Percentiles rank a stretch among this genome's conserved stretches.
These are phyloP conservation scores for Colinus virginianus DNA, from an alignment of 2,113 vertebrate species.

Conservation along the genomic window DNA sequence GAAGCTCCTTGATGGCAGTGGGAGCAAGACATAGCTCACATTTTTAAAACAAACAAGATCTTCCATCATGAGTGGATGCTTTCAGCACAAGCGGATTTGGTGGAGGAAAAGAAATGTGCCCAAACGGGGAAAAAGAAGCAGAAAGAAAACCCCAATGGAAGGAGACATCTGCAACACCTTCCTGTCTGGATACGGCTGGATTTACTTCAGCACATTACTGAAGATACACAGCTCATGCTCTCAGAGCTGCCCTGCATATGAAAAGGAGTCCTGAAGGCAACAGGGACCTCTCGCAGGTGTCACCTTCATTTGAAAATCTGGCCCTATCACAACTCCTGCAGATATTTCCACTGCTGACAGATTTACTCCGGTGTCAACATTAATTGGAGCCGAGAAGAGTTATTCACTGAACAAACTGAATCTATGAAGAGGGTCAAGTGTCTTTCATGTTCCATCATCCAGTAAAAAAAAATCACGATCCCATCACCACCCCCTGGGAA, in stretches of 20 bases:
- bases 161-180: not conserved
- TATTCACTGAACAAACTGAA: constrained; percentile 28
- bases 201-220: not conserved
- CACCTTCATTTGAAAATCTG: not conserved
- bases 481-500: constrained; percentile 18
- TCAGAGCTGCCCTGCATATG: not conserved
- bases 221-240: not conserved
- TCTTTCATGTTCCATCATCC: constrained; percentile 27
- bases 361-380: constrained; percentile 26
- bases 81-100: not conserved
- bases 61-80: not conserved
- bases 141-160: not conserved
- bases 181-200: not conserved
- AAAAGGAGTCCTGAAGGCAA: not conserved
- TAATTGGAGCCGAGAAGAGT: constrained; percentile 42
- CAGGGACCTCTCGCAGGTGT: not conserved
- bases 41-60: not conserved
- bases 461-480: not conserved
- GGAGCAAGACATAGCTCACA: not conserved
- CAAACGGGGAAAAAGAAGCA: not conserved
- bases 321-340: not conserved
- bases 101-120: not conserved
- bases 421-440: constrained; percentile 16
- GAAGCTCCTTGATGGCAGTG: not conserved
- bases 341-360: constrained; percentile 9